Conservation (phyloP, 2,113 vertebrate genomes). For the Heterotis niloticus region DNA sequence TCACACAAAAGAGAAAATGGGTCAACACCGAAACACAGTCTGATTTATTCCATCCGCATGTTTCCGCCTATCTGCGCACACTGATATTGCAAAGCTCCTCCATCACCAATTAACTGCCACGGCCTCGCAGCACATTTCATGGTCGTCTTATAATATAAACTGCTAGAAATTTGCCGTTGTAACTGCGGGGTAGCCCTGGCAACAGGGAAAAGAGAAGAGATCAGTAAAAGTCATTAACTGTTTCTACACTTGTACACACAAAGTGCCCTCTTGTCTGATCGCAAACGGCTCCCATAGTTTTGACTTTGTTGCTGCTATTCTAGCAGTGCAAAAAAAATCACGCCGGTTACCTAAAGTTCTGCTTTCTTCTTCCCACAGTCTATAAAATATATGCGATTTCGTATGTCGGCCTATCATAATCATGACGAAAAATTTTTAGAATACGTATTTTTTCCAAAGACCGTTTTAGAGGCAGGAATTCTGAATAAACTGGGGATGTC, state of each 20-base stretch:
- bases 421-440: no score
- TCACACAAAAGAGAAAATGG: constrained; percentile 6
- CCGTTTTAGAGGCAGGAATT: not conserved
- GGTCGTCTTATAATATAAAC: constrained; percentile 5
- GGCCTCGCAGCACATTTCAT: not conserved
- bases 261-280: not conserved
- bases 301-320: not conserved
- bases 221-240: constrained; percentile 2
- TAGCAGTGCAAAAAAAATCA: not conserved
- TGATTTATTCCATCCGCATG: not conserved
- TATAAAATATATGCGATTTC: not conserved
- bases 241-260: not conserved
- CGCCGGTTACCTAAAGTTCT: not conserved
- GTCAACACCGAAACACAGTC: constrained; percentile 7
- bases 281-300: not conserved
- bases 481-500: not conserved
- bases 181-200: constrained; percentile 11
- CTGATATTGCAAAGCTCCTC: not conserved
- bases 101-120: not conserved
- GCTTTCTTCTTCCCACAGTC: not conserved
- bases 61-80: not conserved
- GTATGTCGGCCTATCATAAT: not conserved
- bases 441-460: no score
- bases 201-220: constrained; percentile 7
- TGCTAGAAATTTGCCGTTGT: not conserved